phyloP scores from a whole-genome alignment of 1,140 invertebrate genomes.

The Magallana gigas region DNA sequence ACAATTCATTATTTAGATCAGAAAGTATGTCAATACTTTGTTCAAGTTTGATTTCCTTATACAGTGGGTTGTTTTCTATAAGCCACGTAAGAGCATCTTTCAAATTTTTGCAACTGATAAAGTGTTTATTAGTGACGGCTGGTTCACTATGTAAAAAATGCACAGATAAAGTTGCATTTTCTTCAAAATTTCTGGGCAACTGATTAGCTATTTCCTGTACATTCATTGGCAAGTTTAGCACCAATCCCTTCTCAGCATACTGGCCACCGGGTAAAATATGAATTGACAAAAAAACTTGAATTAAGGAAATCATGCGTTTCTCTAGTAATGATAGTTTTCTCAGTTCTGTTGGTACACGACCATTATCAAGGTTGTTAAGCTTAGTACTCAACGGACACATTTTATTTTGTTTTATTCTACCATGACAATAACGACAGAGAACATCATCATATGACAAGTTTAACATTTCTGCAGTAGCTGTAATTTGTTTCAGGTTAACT shows the following conservation, averaged over 20 bases:
- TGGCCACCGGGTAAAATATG: conserved; percentile 47
- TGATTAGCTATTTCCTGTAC: not conserved
- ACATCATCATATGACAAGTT: too few species aligned
- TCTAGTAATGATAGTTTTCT: conserved; percentile 1
- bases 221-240: conserved; percentile 45
- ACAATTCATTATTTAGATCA: not conserved
- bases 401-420: too few species aligned
- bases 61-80: conserved; percentile 57
- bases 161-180: not conserved
- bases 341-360: too few species aligned
- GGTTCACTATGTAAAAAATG: not conserved
- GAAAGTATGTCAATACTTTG: not conserved
- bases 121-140: not conserved
- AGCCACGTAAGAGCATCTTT: conserved; percentile 50
- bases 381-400: too few species aligned
- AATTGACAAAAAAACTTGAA: not conserved
- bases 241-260: conserved; percentile 32
- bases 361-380: too few species aligned
- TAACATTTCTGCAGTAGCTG: too few species aligned
- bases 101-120: not conserved
- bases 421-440: too few species aligned
- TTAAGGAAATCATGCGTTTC: conserved; percentile 41
- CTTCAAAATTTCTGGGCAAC: not conserved
- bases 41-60: conserved; percentile 25
- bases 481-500: too few species aligned